Percentiles rank a stretch among this genome's conserved stretches.
Conservation (phyloP, 2,113 vertebrate genomes). For the Nibea coibor region DNA sequence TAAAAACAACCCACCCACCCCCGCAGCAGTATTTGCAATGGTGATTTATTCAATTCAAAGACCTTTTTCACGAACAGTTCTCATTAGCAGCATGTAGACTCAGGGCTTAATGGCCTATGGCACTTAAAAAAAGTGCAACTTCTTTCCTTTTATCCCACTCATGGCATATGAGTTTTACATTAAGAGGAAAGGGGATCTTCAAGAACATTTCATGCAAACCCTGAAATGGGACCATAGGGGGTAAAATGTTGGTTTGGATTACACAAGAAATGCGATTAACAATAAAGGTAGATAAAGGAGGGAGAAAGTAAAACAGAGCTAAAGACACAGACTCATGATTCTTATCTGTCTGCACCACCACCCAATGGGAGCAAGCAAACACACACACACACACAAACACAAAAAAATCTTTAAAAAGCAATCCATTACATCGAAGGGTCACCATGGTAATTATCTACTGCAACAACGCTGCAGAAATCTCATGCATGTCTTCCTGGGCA, state of each 20-base stretch:
- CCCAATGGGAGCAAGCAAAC: conserved; percentile 22
- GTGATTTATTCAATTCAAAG: neutral
- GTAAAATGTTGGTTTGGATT: neutral
- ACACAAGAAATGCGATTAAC: neutral
- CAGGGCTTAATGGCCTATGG: neutral
- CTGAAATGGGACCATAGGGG: neutral
- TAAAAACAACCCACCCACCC: neutral
- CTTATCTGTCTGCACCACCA: conserved; percentile 51
- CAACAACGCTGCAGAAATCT: conserved; percentile 44
- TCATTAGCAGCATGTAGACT: conserved; percentile 18
- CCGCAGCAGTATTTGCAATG: neutral
- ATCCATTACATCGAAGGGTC: conserved; percentile 49
- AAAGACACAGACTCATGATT: conserved; percentile 42
- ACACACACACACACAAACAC: conserved; percentile 29
- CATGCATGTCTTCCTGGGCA: conserved; percentile 66
- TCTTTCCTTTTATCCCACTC: conserved; percentile 12
- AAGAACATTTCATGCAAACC: neutral
- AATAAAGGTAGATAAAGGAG: neutral
- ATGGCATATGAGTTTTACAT: conserved; percentile 4
- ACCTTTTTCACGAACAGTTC: neutral
- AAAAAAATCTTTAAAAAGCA: conserved; percentile 55
- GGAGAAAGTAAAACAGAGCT: conserved; percentile 3
- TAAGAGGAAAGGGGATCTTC: conserved; percentile 9
- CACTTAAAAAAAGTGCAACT: neutral
- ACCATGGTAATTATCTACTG: conserved; percentile 69